Base-by-base conservation (phyloP, 2,113 vertebrate species). In the Lampris megalopsis region DNA sequence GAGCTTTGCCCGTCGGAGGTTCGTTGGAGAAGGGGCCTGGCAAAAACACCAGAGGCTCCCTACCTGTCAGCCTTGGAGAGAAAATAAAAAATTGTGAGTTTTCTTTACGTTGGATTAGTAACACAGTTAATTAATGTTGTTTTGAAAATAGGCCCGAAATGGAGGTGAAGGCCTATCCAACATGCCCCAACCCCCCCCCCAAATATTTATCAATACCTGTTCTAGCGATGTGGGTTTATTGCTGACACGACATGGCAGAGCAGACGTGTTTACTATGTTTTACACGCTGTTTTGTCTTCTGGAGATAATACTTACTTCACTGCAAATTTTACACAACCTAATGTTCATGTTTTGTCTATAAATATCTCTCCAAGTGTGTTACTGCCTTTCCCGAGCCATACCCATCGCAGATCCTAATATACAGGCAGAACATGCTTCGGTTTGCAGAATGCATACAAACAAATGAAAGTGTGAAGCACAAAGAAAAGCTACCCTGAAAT, bases 41-140 rank as follows among this genome's bases (percentile, higher is more conserved):
- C 74, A 98, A 90, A 45, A 96, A 96, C 0, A 93, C 95, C 88
- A 99, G 86, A 1, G 97, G 95, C 82, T 99, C 97, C 50, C 96
- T 96, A 59, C 97, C 96, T 0, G 97, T 99, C 92, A 99, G 90
- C 63, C 98, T 99, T 41, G 1, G 3, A 9, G 11, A 42, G 11
- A 7, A 53, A 69, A 2, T 41, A 6, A 66, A 2, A 54, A 0
- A 37, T 5, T 24, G 24, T 24, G 24, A 24, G 24, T 24, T 24
- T 24, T 24, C 24, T 24, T 24, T 24, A 24, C 24, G 24, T 24
- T 24, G 24, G 24, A 24, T 24, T 24, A 24, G 24, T 24, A 24
- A 24, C 24, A 24, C 24, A 24, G 24, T 24, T 24, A 24, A 24
- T 24, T 24, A 24, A 24, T 24, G 24, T 24, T 24, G 24, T 24